Conservation (phyloP, 2,797 vertebrate species). For the Rhincodon typus region DNA sequence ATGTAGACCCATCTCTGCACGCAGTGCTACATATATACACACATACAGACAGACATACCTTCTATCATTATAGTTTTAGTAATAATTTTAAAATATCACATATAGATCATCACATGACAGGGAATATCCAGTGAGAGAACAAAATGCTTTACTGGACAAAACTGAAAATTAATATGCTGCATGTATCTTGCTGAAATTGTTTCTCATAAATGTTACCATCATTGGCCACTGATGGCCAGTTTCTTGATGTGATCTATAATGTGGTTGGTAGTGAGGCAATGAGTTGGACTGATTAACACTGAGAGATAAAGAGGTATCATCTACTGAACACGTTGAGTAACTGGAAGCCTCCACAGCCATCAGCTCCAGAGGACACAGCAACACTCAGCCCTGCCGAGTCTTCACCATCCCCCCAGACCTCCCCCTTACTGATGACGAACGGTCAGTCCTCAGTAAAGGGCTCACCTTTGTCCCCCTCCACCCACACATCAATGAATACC, state of each 20-base stretch:
- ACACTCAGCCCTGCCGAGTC: no score
- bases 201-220: background rate
- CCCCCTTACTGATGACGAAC: no score
- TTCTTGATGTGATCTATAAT: background rate
- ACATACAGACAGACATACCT: background rate
- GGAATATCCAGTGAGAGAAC: background rate
- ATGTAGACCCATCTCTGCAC: background rate
- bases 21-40: background rate
- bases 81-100: background rate
- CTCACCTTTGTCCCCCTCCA: no score
- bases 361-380: no score
- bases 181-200: background rate
- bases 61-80: background rate
- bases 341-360: no score
- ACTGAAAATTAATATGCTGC: constrained; percentile 4
- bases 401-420: no score
- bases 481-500: no score
- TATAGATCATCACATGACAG: background rate
- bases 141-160: background rate
- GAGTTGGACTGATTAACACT: constrained; percentile 52
- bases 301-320: constrained; percentile 53
- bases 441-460: no score
- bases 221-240: background rate
- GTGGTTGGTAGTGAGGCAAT: background rate
- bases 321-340: constrained; percentile 51